Percentiles rank a stretch among this genome's conserved stretches.
phyloP scores from a whole-genome alignment of 64 coral and sea anemone genomes.

The Montipora foliosa region DNA sequence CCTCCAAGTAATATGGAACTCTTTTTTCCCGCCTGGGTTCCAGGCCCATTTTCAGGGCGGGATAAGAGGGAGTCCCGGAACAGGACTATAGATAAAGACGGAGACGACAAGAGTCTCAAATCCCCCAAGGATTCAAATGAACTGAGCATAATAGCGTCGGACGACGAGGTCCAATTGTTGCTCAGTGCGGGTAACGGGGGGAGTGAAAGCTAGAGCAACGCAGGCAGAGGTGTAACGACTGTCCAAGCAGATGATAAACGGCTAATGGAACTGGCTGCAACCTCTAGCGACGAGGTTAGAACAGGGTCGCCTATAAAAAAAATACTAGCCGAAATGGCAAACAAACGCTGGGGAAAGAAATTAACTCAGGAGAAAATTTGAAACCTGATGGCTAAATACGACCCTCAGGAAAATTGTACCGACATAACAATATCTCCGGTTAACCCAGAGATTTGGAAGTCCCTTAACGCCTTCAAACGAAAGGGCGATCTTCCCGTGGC shows the following conservation, averaged over 20 bases:
- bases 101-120: neutral
- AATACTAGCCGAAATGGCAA: neutral
- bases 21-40: too few species aligned
- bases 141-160: neutral
- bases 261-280: neutral
- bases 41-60: too few species aligned
- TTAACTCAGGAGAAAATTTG: neutral
- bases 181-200: neutral
- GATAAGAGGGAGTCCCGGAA: too few species aligned
- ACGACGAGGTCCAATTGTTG: neutral
- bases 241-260: neutral
- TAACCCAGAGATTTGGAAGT: neutral
- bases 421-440: neutral
- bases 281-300: neutral
- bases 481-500: neutral
- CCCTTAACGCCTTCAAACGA: neutral
- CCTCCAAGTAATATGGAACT: too few species aligned
- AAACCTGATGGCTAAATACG: neutral
- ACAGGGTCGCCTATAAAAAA: neutral
- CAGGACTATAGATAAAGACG: neutral
- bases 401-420: neutral
- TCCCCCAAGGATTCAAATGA: neutral
- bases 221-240: neutral
- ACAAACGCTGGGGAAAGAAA: constrained; percentile 25
- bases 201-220: too few species aligned